A percentile compares a stretch with the other conserved stretches of the same genome.
Conservation (phyloP, 2,888 invertebrate species). For the Sphaerophoria rueppellii region DNA sequence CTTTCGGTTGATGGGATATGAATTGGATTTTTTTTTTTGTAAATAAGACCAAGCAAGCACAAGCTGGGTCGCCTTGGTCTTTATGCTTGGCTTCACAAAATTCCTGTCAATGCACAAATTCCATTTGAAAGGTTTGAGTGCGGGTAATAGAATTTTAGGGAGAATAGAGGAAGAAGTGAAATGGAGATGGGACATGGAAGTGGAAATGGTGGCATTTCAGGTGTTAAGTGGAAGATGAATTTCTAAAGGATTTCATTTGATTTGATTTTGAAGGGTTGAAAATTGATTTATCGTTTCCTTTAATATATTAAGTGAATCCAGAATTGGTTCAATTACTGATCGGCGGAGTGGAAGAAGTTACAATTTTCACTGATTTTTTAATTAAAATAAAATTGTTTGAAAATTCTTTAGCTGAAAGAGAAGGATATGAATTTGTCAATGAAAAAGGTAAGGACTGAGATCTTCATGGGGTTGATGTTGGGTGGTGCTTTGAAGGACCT, state of each 20-base stretch:
- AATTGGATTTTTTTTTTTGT: constrained; percentile 47
- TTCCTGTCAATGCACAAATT: constrained; percentile 27
- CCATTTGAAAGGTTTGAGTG: background rate
- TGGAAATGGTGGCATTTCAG: constrained; percentile 26
- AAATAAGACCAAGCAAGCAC: background rate
- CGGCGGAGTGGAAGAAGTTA: background rate
- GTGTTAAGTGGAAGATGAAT: constrained; percentile 34
- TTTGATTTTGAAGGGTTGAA: constrained; percentile 30
- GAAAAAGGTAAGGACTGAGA: background rate
- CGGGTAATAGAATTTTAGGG: background rate
- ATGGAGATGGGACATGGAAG: background rate
- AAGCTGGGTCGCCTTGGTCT: background rate
- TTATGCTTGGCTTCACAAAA: constrained; percentile 34
- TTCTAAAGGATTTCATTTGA: constrained; percentile 16
- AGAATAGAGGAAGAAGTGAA: background rate
- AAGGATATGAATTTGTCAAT: background rate
- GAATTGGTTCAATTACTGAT: constrained; percentile 28
- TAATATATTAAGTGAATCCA: constrained; percentile 10
- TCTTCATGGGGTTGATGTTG: too few relatives aligned
- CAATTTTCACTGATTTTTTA: background rate
- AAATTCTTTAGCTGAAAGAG: background rate
- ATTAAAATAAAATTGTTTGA: background rate
- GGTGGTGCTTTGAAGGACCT: too few relatives aligned
- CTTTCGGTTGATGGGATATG: constrained; percentile 53
- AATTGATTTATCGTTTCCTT: constrained; percentile 45